Evolutionary conservation across 2,888 invertebrate genomes (phyloP).

Genomic region (Tachystola acroxantha): DNA sequence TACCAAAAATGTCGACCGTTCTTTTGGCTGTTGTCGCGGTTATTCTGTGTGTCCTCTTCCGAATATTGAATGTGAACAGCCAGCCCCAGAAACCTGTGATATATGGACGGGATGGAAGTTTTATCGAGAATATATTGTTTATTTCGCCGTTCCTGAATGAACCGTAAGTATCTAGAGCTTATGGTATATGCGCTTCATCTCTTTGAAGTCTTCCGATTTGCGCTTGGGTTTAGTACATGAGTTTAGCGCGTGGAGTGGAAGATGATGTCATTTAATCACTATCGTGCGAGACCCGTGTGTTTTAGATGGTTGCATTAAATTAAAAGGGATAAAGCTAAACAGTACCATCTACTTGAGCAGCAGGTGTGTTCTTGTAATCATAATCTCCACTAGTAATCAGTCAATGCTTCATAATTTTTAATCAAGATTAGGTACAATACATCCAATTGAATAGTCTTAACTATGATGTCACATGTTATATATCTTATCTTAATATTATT

Average conservation of each 20-base stretch:
- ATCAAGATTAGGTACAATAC: no score
- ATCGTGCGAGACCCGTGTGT: no score
- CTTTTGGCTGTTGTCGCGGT: conserved; percentile 89
- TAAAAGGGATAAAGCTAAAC: no score
- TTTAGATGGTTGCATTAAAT: no score
- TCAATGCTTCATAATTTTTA: no score
- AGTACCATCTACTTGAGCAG: no score
- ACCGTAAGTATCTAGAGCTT: conserved; percentile 82
- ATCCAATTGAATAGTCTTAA: no score
- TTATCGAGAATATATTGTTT: conserved; percentile 87
- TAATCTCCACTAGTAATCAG: no score
- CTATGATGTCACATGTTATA: no score
- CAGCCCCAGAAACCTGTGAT: conserved; percentile 88
- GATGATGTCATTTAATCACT: not conserved
- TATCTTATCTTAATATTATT: no score
- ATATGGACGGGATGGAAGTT: conserved; percentile 86
- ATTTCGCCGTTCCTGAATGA: conserved; percentile 87
- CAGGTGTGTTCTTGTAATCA: no score
- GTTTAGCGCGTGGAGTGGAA: not conserved
- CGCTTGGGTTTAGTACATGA: not conserved
- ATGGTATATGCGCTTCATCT: not conserved
- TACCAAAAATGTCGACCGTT: conserved; percentile 85
- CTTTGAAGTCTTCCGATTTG: not conserved
- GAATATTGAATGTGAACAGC: conserved; percentile 91
- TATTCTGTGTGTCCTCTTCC: conserved; percentile 88